These are phyloP conservation scores for Cyanistes caeruleus DNA, from an alignment of 2,113 vertebrate genomes.

Conservation along the genomic window DNA sequence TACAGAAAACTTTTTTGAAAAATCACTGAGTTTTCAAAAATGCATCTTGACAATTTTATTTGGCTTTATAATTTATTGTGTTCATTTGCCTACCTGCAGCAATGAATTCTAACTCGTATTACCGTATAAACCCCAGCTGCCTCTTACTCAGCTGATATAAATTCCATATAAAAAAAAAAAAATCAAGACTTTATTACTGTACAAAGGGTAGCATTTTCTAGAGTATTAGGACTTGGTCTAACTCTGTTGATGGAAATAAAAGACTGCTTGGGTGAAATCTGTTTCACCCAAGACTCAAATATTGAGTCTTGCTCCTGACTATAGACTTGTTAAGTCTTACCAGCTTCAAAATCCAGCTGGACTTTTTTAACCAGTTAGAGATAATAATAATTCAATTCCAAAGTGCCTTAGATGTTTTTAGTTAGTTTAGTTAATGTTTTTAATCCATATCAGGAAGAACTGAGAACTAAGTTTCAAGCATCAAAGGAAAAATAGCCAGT, in stretches of 20 bases:
- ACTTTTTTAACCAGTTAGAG: not conserved
- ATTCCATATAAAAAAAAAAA: not conserved
- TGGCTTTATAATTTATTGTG: slow-evolving; percentile 21
- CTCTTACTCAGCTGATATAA: not conserved
- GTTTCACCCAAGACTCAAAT: not conserved
- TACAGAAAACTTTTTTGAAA: not conserved
- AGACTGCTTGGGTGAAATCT: not conserved
- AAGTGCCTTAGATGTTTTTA: not conserved
- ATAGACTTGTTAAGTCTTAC: not conserved
- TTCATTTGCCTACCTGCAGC: not conserved
- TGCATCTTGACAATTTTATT: slow-evolving; percentile 39
- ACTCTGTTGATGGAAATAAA: not conserved
- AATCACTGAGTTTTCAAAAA: slow-evolving; percentile 13
- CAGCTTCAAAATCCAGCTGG: not conserved
- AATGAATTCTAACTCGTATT: not conserved
- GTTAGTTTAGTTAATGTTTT: not conserved
- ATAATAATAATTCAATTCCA: not conserved
- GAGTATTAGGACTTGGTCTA: not conserved
- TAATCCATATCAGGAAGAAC: not conserved
- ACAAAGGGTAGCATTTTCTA: not conserved
- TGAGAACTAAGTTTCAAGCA: not conserved
- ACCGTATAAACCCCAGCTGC: not conserved
- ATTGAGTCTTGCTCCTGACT: not conserved
- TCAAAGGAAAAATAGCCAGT: not conserved
- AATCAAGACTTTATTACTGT: not conserved